A percentile compares a stretch with the other conserved stretches of the same genome.
Conservation (phyloP, 2,888 invertebrate species). For the Andrena camellia region DNA sequence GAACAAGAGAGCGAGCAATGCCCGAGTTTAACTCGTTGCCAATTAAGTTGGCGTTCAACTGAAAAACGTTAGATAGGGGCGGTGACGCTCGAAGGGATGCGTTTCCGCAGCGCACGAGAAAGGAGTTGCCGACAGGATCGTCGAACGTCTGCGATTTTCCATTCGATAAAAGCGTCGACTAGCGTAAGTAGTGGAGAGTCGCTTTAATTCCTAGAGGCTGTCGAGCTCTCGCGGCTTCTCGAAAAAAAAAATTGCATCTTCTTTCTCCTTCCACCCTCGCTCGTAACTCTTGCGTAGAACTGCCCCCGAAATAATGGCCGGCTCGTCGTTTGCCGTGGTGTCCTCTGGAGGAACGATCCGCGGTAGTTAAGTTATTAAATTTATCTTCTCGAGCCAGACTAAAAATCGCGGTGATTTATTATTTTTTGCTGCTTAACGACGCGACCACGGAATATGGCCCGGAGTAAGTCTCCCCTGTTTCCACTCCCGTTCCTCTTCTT, state of each 20-base stretch:
- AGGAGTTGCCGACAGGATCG: not conserved
- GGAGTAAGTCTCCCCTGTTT: slow-evolving; percentile 51
- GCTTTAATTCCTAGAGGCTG: not conserved
- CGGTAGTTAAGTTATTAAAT: slow-evolving; percentile 83
- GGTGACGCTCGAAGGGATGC: not conserved
- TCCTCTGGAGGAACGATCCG: slow-evolving; percentile 51
- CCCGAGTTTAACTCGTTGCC: not conserved
- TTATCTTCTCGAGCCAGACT: slow-evolving; percentile 77
- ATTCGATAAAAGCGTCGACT: not conserved
- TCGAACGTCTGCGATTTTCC: not conserved
- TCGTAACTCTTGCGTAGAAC: slow-evolving; percentile 53
- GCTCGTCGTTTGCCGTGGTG: slow-evolving; percentile 7
- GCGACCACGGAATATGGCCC: slow-evolving; percentile 81
- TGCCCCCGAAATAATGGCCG: slow-evolving; percentile 61
- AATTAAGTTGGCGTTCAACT: too few relatives aligned
- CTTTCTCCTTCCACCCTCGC: slow-evolving; percentile 41
- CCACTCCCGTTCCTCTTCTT: slow-evolving; percentile 28
- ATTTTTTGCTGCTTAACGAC: slow-evolving; percentile 83
- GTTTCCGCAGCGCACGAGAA: not conserved
- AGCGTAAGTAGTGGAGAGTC: not conserved
- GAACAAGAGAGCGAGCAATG: too few relatives aligned
- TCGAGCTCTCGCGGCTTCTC: not conserved
- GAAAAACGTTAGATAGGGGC: too few relatives aligned
- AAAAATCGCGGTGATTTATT: slow-evolving; percentile 82
- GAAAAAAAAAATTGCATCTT: slow-evolving; percentile 44